These are phyloP conservation scores for Anomalospiza imberbis DNA, from an alignment of 2,797 vertebrate species.

Conservation along the genomic window DNA sequence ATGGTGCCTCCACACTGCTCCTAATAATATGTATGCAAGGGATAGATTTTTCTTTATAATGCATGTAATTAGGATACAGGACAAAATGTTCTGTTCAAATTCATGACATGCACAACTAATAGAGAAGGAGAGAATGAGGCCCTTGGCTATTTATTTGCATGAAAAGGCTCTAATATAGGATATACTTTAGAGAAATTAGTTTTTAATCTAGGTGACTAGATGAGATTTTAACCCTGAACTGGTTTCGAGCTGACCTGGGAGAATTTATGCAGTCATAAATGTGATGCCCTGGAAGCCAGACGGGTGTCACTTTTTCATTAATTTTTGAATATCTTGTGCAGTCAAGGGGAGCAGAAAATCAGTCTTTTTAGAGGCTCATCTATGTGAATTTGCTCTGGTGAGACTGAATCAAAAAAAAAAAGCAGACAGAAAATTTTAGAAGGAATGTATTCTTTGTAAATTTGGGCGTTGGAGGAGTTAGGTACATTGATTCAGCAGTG, in stretches of 20 bases:
- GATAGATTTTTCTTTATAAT: conserved; percentile 75
- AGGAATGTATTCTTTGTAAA: conserved; percentile 73
- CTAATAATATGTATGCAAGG: conserved; percentile 68
- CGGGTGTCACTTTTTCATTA: conserved; percentile 85
- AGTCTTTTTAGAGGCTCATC: conserved; percentile 74
- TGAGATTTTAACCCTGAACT: conserved; percentile 90
- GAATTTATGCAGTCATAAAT: conserved; percentile 86
- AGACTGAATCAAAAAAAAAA: conserved; percentile 82
- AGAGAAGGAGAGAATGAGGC: conserved; percentile 73
- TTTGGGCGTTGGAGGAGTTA: conserved; percentile 67
- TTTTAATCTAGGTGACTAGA: conserved; percentile 93
- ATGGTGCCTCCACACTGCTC: conserved; percentile 22
- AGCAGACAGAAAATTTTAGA: conserved; percentile 78
- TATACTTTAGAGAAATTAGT: conserved; percentile 86
- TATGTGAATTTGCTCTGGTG: conserved; percentile 80
- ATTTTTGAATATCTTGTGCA: conserved; percentile 80
- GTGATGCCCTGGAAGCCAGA: conserved; percentile 73
- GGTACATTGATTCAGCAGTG: conserved; percentile 77
- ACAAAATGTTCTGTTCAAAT: conserved; percentile 78
- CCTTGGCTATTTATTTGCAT: conserved; percentile 90
- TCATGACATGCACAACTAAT: conserved; percentile 77
- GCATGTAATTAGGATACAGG: conserved; percentile 81
- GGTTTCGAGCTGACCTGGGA: conserved; percentile 80
- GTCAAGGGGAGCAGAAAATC: conserved; percentile 78
- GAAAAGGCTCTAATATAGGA: conserved; percentile 83